phyloP scores from a whole-genome alignment of 2,797 vertebrate genomes.

The Podarcis siculus region DNA sequence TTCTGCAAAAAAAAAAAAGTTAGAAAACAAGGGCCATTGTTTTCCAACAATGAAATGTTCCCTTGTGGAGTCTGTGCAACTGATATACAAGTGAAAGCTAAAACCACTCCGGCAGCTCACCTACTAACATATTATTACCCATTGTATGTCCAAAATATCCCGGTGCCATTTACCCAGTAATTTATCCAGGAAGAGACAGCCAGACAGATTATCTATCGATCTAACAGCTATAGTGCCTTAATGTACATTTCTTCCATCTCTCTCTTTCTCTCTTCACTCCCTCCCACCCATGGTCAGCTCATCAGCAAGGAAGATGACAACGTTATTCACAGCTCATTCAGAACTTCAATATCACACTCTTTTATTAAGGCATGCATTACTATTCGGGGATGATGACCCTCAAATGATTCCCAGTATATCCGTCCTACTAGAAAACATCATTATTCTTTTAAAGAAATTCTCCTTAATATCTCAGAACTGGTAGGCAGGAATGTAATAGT shows the following conservation, averaged over 20 bases:
- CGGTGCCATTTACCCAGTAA: slow-evolving; percentile 58
- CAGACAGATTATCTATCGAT: slow-evolving; percentile 74
- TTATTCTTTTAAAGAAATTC: slow-evolving; percentile 56
- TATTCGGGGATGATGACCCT: slow-evolving; percentile 38
- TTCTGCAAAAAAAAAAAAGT: too few species aligned
- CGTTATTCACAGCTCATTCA: slow-evolving; percentile 67
- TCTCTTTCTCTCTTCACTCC: neutral
- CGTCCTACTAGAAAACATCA: slow-evolving; percentile 58
- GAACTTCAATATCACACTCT: slow-evolving; percentile 53
- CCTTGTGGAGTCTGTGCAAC: slow-evolving; percentile 9
- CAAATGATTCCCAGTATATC: slow-evolving; percentile 66
- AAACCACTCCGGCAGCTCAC: slow-evolving; percentile 30
- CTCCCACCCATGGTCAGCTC: neutral
- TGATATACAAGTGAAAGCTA: slow-evolving; percentile 34
- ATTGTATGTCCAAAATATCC: slow-evolving; percentile 40
- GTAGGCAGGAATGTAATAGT: slow-evolving; percentile 39
- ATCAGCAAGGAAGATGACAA: slow-evolving; percentile 45
- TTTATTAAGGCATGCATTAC: slow-evolving; percentile 62
- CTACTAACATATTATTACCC: neutral
- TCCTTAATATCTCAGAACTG: slow-evolving; percentile 41
- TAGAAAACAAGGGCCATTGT: too few species aligned
- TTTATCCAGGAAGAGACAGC: slow-evolving; percentile 61
- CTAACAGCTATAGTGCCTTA: slow-evolving; percentile 53
- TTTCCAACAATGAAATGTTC: neutral
- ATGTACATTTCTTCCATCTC: slow-evolving; percentile 57